A percentile compares a stretch with the other conserved stretches of the same genome.
These are phyloP conservation scores for Murina feae DNA, from an alignment of 2,113 vertebrate species.

Conservation along the genomic window DNA sequence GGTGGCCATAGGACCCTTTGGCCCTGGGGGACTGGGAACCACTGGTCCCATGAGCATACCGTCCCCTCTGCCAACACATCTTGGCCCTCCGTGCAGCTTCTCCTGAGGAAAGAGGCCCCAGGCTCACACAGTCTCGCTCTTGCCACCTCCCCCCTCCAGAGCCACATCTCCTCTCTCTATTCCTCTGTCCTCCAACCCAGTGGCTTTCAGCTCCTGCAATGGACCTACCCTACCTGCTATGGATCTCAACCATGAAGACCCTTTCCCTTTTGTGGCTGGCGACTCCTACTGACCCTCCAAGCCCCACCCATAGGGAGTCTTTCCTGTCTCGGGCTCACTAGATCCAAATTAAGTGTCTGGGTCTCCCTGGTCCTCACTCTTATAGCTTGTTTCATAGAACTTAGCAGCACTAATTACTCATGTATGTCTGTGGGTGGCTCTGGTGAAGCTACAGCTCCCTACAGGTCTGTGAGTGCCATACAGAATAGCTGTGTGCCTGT, in stretches of 20 bases:
- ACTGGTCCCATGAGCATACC: background rate
- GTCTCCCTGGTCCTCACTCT: background rate
- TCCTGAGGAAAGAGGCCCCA: background rate
- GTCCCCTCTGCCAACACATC: background rate
- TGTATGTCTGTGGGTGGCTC: background rate
- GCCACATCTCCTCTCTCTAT: background rate
- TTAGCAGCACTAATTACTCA: background rate
- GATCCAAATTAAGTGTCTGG: background rate
- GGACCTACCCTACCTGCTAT: background rate
- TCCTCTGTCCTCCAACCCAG: background rate
- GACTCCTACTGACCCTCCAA: background rate
- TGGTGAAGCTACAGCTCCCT: background rate
- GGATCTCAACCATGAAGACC: background rate
- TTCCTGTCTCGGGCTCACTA: too few species aligned
- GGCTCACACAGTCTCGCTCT: background rate
- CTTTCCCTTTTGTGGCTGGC: background rate
- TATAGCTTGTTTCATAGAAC: background rate
- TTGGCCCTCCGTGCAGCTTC: background rate
- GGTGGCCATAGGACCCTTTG: background rate
- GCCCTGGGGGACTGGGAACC: background rate
- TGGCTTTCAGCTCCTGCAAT: background rate
- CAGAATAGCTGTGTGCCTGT: background rate
- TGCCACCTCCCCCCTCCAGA: background rate
- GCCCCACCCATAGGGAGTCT: background rate
- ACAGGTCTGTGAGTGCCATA: background rate